Conservation (phyloP, 37 sponge, comb jelly and placozoan species). For the Haliclona indistincta region DNA sequence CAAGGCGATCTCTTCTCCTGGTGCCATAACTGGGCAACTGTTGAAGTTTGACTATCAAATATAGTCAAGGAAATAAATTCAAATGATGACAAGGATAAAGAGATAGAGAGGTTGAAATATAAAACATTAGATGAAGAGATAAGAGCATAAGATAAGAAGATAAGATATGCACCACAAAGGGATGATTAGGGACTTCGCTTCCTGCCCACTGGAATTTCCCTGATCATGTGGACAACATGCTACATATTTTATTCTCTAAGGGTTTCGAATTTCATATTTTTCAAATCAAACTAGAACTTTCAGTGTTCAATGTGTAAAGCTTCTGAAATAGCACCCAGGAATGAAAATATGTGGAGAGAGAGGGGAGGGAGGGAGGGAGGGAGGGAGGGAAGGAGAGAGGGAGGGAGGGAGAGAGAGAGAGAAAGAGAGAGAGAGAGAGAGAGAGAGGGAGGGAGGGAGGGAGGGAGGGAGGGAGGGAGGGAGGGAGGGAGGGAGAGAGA, state of each 20-base stretch:
- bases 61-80: conserved; percentile 10
- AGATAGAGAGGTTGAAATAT: not conserved
- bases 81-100: not conserved
- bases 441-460: conserved; percentile 4
- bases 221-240: no score
- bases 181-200: no score
- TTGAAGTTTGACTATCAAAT: conserved; percentile 59
- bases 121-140: not conserved
- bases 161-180: no score
- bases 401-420: not conserved
- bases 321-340: conserved; percentile 4
- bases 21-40: conserved; percentile 50
- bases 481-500: conserved; percentile 16
- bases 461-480: conserved; percentile 5
- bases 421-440: not conserved
- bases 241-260: no score
- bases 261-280: no score
- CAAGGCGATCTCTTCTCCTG: conserved; percentile 38
- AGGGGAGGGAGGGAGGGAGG: not conserved
- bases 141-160: no score
- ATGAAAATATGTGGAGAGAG: conserved; percentile 8
- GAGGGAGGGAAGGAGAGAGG: not conserved
- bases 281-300: no score
- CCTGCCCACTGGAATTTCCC: no score
- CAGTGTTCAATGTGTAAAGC: no score